Conservation (phyloP, 2,797 vertebrate genomes). For the Erpetoichthys calabaricus region DNA sequence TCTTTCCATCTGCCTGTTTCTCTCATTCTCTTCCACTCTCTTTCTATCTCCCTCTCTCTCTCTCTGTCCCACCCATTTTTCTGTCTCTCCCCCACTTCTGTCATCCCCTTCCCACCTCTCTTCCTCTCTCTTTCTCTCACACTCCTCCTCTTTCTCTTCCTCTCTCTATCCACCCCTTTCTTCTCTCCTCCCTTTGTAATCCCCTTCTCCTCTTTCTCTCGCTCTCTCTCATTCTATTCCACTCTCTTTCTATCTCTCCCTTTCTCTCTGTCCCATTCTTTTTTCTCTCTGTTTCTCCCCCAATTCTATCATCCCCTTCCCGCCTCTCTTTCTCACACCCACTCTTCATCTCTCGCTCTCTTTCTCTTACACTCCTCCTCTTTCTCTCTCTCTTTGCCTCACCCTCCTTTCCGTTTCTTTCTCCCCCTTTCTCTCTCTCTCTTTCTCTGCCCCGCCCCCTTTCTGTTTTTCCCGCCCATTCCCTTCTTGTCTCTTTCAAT, state of each 20-base stretch:
- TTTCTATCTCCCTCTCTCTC: background rate
- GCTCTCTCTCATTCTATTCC: too few species aligned
- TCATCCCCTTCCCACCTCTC: too few species aligned
- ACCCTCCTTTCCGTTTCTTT: background rate
- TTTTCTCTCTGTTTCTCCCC: too few species aligned
- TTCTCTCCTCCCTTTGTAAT: too few species aligned
- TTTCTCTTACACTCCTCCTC: background rate
- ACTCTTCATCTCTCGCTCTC: background rate
- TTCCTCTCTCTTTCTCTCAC: too few species aligned
- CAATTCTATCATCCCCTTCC: background rate
- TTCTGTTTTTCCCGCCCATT: background rate
- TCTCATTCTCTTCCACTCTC: background rate
- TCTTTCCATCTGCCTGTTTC: background rate
- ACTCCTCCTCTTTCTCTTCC: too few species aligned
- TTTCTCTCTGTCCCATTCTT: too few species aligned
- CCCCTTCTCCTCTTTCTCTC: too few species aligned
- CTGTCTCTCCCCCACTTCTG: background rate
- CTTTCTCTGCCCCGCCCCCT: background rate
- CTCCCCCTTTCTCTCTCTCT: background rate
- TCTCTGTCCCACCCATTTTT: background rate
- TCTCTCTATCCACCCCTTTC: too few species aligned
- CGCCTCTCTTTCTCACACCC: background rate
- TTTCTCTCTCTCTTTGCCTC: background rate
- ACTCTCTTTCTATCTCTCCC: too few species aligned
- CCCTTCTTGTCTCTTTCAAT: background rate